Percentiles rank a stretch among this genome's conserved stretches.
These are phyloP conservation scores for Sebastes itinus DNA, from an alignment of 2,797 vertebrate species.

Conservation along the genomic window DNA sequence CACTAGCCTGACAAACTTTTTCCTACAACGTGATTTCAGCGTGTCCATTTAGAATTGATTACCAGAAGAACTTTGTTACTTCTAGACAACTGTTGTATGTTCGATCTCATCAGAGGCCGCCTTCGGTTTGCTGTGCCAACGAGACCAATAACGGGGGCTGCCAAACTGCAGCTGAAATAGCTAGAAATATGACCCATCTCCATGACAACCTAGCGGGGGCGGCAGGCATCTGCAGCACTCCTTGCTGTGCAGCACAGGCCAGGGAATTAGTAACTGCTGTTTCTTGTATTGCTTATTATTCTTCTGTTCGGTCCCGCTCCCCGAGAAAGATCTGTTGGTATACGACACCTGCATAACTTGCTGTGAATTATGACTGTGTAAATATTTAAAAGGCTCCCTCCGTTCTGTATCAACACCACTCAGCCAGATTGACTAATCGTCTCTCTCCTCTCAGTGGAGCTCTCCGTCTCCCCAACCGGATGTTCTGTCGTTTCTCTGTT, in stretches of 20 bases:
- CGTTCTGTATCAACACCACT: constrained; percentile 76
- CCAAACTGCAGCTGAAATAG: constrained; percentile 37
- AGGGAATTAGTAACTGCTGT: constrained; percentile 42
- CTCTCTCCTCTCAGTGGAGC: constrained; percentile 56
- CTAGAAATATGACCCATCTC: constrained; percentile 62
- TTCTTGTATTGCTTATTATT: constrained; percentile 49
- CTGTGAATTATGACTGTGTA: constrained; percentile 78
- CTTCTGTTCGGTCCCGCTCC: constrained; percentile 46
- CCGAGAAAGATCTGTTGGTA: constrained; percentile 55
- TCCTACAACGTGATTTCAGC: not conserved
- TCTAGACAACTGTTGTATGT: not conserved
- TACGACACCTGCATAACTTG: constrained; percentile 69
- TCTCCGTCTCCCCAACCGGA: constrained; percentile 58
- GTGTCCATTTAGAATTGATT: not conserved
- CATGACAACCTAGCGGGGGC: constrained; percentile 60
- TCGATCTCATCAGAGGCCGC: constrained; percentile 1
- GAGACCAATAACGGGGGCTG: constrained; percentile 28
- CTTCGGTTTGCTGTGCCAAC: constrained; percentile 33
- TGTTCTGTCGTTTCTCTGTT: constrained; percentile 49
- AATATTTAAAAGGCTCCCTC: constrained; percentile 82
- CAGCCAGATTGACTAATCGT: constrained; percentile 80
- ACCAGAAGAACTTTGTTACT: not conserved
- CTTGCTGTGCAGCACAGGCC: constrained; percentile 22
- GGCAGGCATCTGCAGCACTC: constrained; percentile 43
- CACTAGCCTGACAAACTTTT: not conserved